These are phyloP conservation scores for Daubentonia madagascariensis DNA, from an alignment of 2,113 vertebrate genomes.

Conservation along the genomic window DNA sequence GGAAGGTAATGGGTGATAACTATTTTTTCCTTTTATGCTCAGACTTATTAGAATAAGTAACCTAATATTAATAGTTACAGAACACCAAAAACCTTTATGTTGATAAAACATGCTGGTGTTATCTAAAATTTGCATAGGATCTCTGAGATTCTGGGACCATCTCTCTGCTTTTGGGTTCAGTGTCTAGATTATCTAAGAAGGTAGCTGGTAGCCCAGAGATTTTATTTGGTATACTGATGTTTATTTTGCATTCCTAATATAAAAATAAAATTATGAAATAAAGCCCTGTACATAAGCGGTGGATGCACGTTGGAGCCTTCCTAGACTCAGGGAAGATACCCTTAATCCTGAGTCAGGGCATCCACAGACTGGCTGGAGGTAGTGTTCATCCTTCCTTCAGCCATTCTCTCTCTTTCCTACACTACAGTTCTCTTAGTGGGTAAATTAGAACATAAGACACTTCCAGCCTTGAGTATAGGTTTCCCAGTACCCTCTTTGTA, in stretches of 20 bases:
- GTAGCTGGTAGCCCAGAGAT: background rate
- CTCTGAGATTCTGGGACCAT: background rate
- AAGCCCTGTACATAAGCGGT: rapidly evolving
- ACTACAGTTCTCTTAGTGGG: background rate
- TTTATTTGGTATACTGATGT: background rate
- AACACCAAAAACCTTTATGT: background rate
- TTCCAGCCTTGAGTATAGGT: background rate
- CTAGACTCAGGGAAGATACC: background rate
- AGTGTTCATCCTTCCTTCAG: background rate
- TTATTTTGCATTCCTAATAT: background rate
- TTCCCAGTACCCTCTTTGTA: background rate
- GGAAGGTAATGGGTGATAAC: background rate
- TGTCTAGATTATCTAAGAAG: background rate
- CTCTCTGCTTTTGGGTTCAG: background rate
- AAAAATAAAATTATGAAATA: background rate
- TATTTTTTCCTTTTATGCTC: background rate
- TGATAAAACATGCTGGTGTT: background rate
- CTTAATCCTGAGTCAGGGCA: background rate
- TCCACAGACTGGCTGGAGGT: background rate
- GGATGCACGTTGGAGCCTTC: background rate
- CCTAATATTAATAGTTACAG: background rate
- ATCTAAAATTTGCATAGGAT: background rate
- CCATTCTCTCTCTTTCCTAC: background rate
- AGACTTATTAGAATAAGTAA: background rate
- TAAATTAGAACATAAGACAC: background rate